Evolutionary conservation across 2,888 invertebrate genomes (phyloP).

Genomic region (Latrodectus hesperus): DNA sequence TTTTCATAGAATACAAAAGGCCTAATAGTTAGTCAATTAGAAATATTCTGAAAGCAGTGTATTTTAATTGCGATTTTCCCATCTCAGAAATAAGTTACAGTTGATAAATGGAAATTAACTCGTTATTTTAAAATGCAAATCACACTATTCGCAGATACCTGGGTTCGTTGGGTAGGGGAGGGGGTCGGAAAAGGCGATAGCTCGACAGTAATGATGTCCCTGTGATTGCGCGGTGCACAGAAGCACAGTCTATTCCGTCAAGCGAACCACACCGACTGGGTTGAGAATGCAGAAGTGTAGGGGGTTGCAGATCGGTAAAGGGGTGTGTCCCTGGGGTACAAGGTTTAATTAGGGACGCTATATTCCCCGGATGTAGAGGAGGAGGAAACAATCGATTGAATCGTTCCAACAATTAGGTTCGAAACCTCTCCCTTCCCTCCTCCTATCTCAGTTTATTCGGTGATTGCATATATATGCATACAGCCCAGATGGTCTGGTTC

Average conservation of each 20-base stretch:
- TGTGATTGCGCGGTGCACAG: neutral
- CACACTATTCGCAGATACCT: neutral
- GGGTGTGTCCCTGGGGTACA: slow-evolving; percentile 62
- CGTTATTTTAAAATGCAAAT: slow-evolving; percentile 3
- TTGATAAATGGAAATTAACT: too few species aligned
- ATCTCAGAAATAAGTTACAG: too few species aligned
- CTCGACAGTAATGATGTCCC: neutral
- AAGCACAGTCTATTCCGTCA: neutral
- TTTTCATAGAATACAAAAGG: too few species aligned
- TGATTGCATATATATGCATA: slow-evolving; percentile 31
- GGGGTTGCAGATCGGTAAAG: slow-evolving; percentile 36
- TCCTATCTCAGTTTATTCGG: neutral
- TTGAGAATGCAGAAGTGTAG: neutral
- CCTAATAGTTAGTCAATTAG: too few species aligned
- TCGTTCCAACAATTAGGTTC: slow-evolving; percentile 66
- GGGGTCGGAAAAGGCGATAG: neutral
- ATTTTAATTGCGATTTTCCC: too few species aligned
- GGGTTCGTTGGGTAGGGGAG: neutral
- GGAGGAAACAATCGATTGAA: slow-evolving; percentile 62
- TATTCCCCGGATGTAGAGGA: slow-evolving; percentile 53
- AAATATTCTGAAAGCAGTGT: too few species aligned
- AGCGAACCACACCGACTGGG: neutral
- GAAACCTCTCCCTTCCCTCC: slow-evolving; percentile 2
- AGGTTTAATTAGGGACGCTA: slow-evolving; percentile 61
- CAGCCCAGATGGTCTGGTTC: slow-evolving; percentile 46